A percentile compares a stretch with the other conserved stretches of the same genome.
Evolutionary conservation across 2,888 invertebrate species (phyloP).

Genomic region (Corythucha ciliata): DNA sequence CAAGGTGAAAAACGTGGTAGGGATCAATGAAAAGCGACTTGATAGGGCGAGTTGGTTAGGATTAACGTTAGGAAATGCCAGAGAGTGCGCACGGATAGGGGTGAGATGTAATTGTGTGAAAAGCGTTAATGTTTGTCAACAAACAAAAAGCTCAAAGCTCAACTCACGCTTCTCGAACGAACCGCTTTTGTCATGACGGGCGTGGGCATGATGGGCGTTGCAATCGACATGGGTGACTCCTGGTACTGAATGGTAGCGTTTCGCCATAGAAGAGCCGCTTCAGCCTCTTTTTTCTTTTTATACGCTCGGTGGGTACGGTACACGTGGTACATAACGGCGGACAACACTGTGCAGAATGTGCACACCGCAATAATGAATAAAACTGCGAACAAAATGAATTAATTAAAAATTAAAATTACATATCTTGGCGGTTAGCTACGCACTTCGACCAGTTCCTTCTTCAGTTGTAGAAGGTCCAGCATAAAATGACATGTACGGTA

Average conservation of each 20-base stretch:
- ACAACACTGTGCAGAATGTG: conserved; percentile 59
- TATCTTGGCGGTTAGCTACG: too few relatives aligned
- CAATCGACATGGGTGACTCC: conserved; percentile 24
- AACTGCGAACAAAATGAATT: conserved; percentile 44
- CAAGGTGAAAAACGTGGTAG: not conserved
- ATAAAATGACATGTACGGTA: conserved; percentile 64
- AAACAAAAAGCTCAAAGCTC: not conserved
- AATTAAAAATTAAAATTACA: conserved; percentile 15
- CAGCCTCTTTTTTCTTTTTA: conserved; percentile 61
- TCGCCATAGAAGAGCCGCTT: conserved; percentile 62
- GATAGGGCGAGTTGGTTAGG: too few relatives aligned
- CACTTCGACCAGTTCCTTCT: conserved; percentile 55
- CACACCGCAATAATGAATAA: conserved; percentile 69
- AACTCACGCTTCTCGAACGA: conserved; percentile 33
- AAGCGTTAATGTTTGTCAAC: not conserved
- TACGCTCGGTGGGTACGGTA: conserved; percentile 67
- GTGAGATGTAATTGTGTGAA: too few relatives aligned
- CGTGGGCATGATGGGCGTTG: conserved; percentile 22
- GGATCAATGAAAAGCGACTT: not conserved
- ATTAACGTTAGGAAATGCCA: too few relatives aligned
- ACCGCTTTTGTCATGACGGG: conserved; percentile 24
- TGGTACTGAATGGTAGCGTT: conserved; percentile 43
- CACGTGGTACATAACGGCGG: conserved; percentile 61
- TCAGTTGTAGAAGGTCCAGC: conserved; percentile 66
- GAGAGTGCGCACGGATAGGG: too few relatives aligned